Conservation (phyloP, 2,888 invertebrate genomes). For the Clanis bilineata region DNA sequence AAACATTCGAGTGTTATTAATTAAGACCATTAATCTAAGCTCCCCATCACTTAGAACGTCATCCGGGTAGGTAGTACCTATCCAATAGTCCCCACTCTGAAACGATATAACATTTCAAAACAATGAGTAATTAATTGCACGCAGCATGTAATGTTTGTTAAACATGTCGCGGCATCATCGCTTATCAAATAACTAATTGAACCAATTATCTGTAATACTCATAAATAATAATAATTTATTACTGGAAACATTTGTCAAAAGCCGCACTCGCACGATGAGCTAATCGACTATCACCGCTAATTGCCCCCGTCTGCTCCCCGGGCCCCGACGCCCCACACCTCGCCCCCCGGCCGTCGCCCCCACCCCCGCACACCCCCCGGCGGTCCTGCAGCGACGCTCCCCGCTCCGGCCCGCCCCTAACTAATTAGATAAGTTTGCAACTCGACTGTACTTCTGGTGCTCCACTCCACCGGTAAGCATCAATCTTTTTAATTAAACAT, state of each 20-base stretch:
- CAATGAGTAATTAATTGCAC: conserved; percentile 10
- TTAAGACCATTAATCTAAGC: neutral
- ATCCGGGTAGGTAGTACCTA: neutral
- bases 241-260: conserved; percentile 78
- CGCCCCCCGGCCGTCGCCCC: conserved; percentile 34
- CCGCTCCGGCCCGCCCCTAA: conserved; percentile 52
- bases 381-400: conserved; percentile 25
- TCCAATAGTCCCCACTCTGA: neutral
- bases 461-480: conserved; percentile 76
- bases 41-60: neutral
- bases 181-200: conserved; percentile 46
- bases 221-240: conserved; percentile 74
- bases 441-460: conserved; percentile 79
- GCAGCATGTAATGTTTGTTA: conserved; percentile 8
- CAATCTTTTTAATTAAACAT: conserved; percentile 83
- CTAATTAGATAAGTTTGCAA: conserved; percentile 83
- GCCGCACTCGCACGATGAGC: conserved; percentile 80
- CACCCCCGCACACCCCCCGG: conserved; percentile 35
- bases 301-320: conserved; percentile 61
- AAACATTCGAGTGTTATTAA: neutral
- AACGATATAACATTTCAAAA: conserved; percentile 4
- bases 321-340: conserved; percentile 28
- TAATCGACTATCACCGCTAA: conserved; percentile 83
- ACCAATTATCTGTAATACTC: conserved; percentile 62
- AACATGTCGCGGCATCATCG: conserved; percentile 21